Base-by-base conservation (phyloP, 1,140 invertebrate species). In the Meloidogyne exigua region DNA sequence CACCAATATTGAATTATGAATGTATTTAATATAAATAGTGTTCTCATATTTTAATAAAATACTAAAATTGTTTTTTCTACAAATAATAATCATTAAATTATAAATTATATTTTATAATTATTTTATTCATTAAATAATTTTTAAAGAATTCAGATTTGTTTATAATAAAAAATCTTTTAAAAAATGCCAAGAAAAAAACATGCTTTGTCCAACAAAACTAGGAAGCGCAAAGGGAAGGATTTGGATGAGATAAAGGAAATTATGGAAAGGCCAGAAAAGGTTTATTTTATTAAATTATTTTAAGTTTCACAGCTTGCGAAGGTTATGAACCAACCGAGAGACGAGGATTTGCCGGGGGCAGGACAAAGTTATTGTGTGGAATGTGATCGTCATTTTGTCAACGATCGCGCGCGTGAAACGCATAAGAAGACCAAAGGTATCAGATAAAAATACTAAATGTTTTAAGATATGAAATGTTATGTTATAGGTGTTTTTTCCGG, bases 351-450 rank as follows among this genome's bases (percentile, higher is more conserved):
- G 68, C 87, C 89, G 15, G 89, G 89, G 25, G 83, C 85, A 44
- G 89, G 84, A 12, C 89, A 90, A 77, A 86, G 85, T 80, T 90
- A 90, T 80, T 90, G 89, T 74, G 77, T 90, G 18, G 87, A 89
- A 77, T 90, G 89, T 83, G 74, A 81, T 23, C 77, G 84, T n/a
- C 82, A 85, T 76, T 87, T 87, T 62, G 68, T 87, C 64, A 80
- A 79, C 63, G 75, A 76, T 5, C 26, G 70, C 13, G 73, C 77
- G 4, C 49, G 71, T 18, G 26, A 76, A 28, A 63, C 62, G 15
- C 83, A 85, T 68, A 75, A 78, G 36, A 87, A 84, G 32, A 83
- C 75, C 11, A 85, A 85, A 75, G 73, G 85, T 77, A 72, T 42
- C 25, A 13, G 5, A 15, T 49, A 32, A 32, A 32, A 39, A 10